Evolutionary conservation across 1,140 invertebrate species (phyloP), one percentile per base, ranked within the genome.

Genomic region (Drosophila azteca): DNA sequence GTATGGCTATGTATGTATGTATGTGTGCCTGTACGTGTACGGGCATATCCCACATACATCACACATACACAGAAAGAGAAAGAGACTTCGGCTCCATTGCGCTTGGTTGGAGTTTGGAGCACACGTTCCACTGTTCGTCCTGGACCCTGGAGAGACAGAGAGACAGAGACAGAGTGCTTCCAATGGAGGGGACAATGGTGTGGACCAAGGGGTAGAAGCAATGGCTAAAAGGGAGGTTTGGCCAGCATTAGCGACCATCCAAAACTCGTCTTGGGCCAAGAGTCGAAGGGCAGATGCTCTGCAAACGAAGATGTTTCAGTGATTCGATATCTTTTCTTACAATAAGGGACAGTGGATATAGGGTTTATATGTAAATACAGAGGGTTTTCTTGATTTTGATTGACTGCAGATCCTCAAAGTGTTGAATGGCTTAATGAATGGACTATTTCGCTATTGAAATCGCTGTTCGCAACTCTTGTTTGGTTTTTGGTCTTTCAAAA

Each of bases 131-230:
- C 52, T 29, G n/a, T 20, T 54, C 17, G 11, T 29, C 17, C 60
- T 46, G 70, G 69, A 65, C 52, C 51, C 69, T 69, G 43, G 59
- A 60, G 66, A 71, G 54, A 57, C 49, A 44, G 45, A 70, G 65
- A 68, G 55, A 70, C 49, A 26, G 41, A 31, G 50, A 60, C 35
- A 39, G 35, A 39, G 35, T 39, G 35, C 13, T 39, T 11, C 35
- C 35, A 39, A 39, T 35, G 31, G 31, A 11, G 29, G 29, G 55
- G 46, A 59, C 55, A 48, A 35, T 31, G 51, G 17, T 17, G 61
- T 49, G 15, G 13, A 31, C 6, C n/a, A 20, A 17, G 29, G 15
- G 7, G 24, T n/a, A n/a, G 54, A 15, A 9, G 46, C 0, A 11
- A 8, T 48, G 26, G 62, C 45, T 20, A 8, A 39, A 35, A 26